Base-by-base conservation (phyloP, 2,888 invertebrate genomes). In the Dicyrtoma fusca region DNA sequence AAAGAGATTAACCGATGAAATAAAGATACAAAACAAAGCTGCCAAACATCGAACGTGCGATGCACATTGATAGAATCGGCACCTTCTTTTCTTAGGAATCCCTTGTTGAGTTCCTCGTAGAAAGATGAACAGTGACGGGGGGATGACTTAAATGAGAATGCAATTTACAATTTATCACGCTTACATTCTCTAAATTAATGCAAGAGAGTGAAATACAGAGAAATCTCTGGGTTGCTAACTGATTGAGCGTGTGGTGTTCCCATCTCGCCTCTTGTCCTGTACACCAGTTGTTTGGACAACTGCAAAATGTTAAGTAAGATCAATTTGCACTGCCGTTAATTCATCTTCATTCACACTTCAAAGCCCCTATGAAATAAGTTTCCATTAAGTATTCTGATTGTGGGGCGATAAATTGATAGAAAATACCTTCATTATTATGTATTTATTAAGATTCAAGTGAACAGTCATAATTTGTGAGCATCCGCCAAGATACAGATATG, bases 241-340 rank as follows among this genome's bases (percentile, higher is more conserved):
- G 34, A 34, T 3, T 3, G 34, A 34, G 34, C 4, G 34, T 5
- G 34, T 34, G 34, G 8, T 34, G 34, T 3, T 34, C 34, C 34
- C n/a, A n/a, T n/a, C n/a, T n/a, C n/a, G n/a, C n/a, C n/a, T n/a
- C n/a, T n/a, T n/a, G n/a, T n/a, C n/a, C n/a, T n/a, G n/a, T n/a
- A 34, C 34, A 8, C 34, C n/a, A n/a, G 64, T 64, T 64, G 64
- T 64, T 64, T 64, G 26, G 64, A 49, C 49, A 63, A 63, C 49
- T 64, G 26, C 21, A 64, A 64, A n/a, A 64, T 49, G 64, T 49
- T 64, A 64, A 49, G 49, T 64, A 64, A 64, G 49, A 64, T 64
- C 64, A 64, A 64, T 49, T 49, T 64, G 64, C 45, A 63, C 45
- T 63, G 23, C 63, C 47, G 63, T 63, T 63, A 63, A 61, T 26